Evolutionary conservation across 2,888 invertebrate species (phyloP), one percentile per base, ranked within the genome.

Genomic region (Ophraella communa): DNA sequence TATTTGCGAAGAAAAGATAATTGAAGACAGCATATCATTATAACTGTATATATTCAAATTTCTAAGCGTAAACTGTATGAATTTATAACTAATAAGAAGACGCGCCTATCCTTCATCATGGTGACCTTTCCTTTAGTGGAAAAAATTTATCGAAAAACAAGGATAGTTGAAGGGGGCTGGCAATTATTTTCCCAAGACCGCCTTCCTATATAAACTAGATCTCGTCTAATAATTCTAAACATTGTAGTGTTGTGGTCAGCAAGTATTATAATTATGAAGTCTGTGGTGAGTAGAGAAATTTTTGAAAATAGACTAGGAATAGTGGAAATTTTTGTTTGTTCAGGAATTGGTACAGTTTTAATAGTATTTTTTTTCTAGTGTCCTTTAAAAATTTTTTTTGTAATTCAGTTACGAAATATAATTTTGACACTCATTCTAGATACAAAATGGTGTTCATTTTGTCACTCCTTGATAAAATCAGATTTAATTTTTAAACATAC

Each of bases 201-300:
- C 56, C 30, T 64, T 47, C 33, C 44, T 67, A 67, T 67, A 67
- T 67, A 65, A 67, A 67, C 59, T 59, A 67, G 64, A 64, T 62
- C 57, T 54, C 18, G 47, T 52, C 24, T 24, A 24, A 7, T 18
- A 55, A 45, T 62, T 55, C 3, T 20, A 53, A 11, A 8, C 59
- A 67, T 64, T 67, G 44, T 18, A 56, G 35, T n/a, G n/a, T 59
- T 47, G 58, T 67, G 67, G 55, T 59, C 67, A 58, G 59, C 57
- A 55, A 51, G 35, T 42, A 51, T 47, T 33, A 53, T 35, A 23
- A 66, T 47, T 58, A 67, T 67, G 67, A 62, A 59, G 24, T 14
- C 62, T 59, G 56, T 67, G 67, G 67, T 67, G 44, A 65, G 65
- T 65, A 24, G 7, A 4, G 4, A 7, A 4, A 5, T 39, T 17